Base-by-base conservation (phyloP, 2,888 invertebrate species). In the Chaetogeoica ovagalla region DNA sequence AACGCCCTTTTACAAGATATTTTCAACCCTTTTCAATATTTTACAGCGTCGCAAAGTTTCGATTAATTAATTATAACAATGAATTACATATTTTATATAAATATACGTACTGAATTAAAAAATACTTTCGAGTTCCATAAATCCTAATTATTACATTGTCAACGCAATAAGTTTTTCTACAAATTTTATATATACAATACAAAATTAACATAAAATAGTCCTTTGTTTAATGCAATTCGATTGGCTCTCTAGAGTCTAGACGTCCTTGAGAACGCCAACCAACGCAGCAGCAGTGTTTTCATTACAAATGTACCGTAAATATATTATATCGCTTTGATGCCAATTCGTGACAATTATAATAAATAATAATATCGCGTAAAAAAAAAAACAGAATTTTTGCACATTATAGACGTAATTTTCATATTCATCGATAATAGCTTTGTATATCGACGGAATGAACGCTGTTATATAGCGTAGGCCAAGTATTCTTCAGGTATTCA, bases 1-100 rank as follows among this genome's bases (percentile, higher is more conserved):
- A 74, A 74, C 74, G 74, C 74, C 74, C 39, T 52, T 21, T 21
- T n/a, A 65, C 30, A 21, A 73, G n/a, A 52, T 55, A 52, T 52
- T 37, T 37, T 37, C 74, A 39, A 65, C 74, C 65, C 74, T 30
- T 55, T 74, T 55, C 62, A 17, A 65, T 74, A 74, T 57, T 65
- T 74, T 17, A 57, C 3, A 65, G 13, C 57, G 74, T 39, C 65
- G 23, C 19, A 5, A 55, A 55, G 37, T 21, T 55, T 52, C 52
- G 17, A 74, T n/a, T 17, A 74, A 65, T 48, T 48, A 13, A 57
- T 57, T 57, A 55, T 15, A 70, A 57, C 7, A n/a, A 70, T n/a
- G 6, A n/a, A 57, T 15, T 70, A 30, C 11, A 55, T n/a, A n/a
- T n/a, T n/a, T 55, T 43, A 2, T 52, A n/a, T 55, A 17, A 37